phyloP scores from a whole-genome alignment of 2,797 vertebrate genomes.

The Hydrocynus forskahlii region DNA sequence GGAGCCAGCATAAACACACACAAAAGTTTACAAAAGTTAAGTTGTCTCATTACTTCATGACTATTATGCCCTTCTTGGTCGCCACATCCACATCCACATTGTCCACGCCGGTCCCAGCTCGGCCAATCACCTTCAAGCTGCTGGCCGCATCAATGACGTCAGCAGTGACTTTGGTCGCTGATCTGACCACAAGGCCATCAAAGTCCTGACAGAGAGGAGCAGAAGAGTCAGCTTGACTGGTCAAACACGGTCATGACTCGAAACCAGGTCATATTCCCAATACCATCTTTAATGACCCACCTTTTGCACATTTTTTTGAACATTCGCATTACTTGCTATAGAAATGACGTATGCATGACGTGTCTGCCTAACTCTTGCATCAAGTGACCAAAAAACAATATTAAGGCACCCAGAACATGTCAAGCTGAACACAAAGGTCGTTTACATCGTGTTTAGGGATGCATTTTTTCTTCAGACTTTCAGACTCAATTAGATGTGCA shows the following conservation, averaged over 20 bases:
- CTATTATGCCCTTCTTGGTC: slow-evolving; percentile 91
- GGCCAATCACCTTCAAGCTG: slow-evolving; percentile 90
- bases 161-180: slow-evolving; percentile 92
- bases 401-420: background rate
- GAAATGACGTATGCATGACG: too few relatives aligned
- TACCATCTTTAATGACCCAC: background rate
- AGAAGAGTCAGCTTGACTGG: background rate
- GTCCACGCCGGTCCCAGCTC: slow-evolving; percentile 96
- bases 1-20: background rate
- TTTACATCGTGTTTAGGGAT: too few relatives aligned
- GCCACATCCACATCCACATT: slow-evolving; percentile 95
- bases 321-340: background rate
- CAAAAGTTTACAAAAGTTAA: background rate
- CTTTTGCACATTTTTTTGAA: background rate
- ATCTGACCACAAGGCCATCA: slow-evolving; percentile 93
- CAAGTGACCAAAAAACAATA: background rate
- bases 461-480: too few relatives aligned
- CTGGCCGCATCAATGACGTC: slow-evolving; percentile 85
- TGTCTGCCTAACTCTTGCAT: background rate
- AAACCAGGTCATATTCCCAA: background rate
- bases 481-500: too few relatives aligned
- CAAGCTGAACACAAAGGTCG: background rate
- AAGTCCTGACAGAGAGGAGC: slow-evolving; percentile 78
- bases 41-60: slow-evolving; percentile 91
- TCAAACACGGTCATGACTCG: background rate